Conservation (phyloP, 2,888 invertebrate genomes). For the Ganaspis brasiliensis region DNA sequence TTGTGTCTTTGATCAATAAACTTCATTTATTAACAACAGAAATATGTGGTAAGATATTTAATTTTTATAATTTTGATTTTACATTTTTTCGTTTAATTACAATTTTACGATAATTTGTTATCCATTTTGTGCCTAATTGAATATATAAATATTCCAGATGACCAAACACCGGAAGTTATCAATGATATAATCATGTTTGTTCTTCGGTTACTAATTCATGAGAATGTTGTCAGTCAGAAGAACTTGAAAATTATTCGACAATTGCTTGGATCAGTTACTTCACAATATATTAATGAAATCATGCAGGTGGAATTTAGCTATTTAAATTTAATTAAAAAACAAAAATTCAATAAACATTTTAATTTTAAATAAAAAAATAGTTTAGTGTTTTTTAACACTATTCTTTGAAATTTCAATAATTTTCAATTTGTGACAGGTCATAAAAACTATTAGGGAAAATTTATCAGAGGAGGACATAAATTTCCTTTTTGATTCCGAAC, state of each 20-base stretch:
- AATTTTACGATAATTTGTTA: slow-evolving; percentile 25
- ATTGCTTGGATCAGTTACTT: slow-evolving; percentile 84
- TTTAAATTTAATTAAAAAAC: slow-evolving; percentile 44
- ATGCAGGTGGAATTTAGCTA: slow-evolving; percentile 80
- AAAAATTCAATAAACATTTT: too few relatives aligned
- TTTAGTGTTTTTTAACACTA: too few relatives aligned
- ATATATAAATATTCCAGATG: slow-evolving; percentile 72
- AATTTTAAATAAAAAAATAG: too few relatives aligned
- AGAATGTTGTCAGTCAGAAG: slow-evolving; percentile 83
- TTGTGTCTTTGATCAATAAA: slow-evolving; percentile 77
- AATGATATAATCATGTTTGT: slow-evolving; percentile 85
- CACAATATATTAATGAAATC: slow-evolving; percentile 83
- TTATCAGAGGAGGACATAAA: slow-evolving; percentile 68
- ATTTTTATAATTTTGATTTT: slow-evolving; percentile 20
- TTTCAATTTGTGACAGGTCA: slow-evolving; percentile 78
- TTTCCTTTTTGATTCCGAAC: slow-evolving; percentile 63
- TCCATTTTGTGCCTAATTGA: slow-evolving; percentile 21
- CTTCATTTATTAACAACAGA: slow-evolving; percentile 76
- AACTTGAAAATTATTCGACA: slow-evolving; percentile 83
- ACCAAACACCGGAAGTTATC: slow-evolving; percentile 83
- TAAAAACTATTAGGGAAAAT: slow-evolving; percentile 72
- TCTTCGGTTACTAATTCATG: slow-evolving; percentile 84
- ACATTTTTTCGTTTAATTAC: too few relatives aligned
- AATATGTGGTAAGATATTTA: slow-evolving; percentile 65
- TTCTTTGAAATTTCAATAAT: background rate